A percentile compares a stretch with the other conserved stretches of the same genome.
These are phyloP conservation scores for Oceanodroma leucorhoa DNA, from an alignment of 2,797 vertebrate species.

Conservation along the genomic window DNA sequence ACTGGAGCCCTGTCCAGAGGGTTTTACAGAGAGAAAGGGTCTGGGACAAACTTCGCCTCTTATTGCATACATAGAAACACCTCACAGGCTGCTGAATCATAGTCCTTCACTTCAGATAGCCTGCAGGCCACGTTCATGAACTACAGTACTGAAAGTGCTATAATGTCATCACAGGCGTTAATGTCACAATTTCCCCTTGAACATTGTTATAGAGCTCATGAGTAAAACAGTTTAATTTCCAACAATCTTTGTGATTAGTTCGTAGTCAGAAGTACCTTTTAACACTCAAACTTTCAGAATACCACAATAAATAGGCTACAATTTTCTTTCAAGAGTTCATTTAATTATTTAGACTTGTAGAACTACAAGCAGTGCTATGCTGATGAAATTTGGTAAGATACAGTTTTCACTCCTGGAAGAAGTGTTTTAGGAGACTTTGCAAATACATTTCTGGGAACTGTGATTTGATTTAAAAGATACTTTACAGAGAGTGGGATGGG, in stretches of 20 bases:
- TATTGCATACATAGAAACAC: background rate
- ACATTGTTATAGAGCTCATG: background rate
- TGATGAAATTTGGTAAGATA: background rate
- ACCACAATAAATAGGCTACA: background rate
- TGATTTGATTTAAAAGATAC: slow-evolving; percentile 36
- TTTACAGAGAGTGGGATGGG: slow-evolving; percentile 4
- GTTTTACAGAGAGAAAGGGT: background rate
- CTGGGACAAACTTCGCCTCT: background rate
- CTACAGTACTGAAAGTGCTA: background rate
- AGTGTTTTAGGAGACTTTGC: slow-evolving; percentile 9
- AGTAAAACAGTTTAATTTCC: background rate
- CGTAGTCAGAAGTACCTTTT: background rate
- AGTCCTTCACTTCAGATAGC: background rate
- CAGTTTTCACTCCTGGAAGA: background rate
- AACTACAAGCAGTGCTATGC: background rate
- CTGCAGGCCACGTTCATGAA: background rate
- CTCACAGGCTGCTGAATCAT: background rate
- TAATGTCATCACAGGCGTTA: background rate
- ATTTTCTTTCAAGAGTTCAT: background rate
- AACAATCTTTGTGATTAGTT: background rate
- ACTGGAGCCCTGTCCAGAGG: background rate
- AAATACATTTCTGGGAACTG: slow-evolving; percentile 25
- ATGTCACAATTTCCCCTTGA: background rate
- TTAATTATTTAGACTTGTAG: background rate
- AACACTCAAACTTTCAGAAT: background rate